These are phyloP conservation scores for Leucoraja ocellata DNA, from an alignment of 2,797 vertebrate genomes.

Conservation along the genomic window DNA sequence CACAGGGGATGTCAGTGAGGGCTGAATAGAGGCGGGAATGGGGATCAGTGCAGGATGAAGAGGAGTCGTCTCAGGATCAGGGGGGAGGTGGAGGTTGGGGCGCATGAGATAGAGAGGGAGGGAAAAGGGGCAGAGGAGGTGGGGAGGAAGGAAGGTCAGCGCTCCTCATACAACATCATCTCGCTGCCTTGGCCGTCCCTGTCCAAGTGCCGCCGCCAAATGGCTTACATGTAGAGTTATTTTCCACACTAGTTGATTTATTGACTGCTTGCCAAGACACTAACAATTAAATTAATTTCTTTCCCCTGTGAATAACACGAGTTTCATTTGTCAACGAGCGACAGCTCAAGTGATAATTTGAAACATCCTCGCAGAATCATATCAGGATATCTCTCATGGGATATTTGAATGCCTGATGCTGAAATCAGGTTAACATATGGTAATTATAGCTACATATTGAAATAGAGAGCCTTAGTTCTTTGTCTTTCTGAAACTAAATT, in stretches of 20 bases:
- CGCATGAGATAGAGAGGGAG: too few species aligned
- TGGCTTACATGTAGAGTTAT: background rate
- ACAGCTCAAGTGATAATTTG: constrained; percentile 4
- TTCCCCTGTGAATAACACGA: background rate
- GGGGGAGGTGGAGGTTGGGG: too few species aligned
- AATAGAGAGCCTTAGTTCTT: background rate
- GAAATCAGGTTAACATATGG: background rate
- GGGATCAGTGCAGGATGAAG: too few species aligned
- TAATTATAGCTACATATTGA: constrained; percentile 3
- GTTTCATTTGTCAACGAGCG: background rate
- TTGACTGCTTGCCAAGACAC: background rate
- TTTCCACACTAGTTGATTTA: background rate
- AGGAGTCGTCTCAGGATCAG: too few species aligned
- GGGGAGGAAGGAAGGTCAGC: too few species aligned
- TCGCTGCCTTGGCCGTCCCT: too few species aligned
- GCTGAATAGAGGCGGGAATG: too few species aligned
- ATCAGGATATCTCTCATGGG: background rate
- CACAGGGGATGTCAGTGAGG: too few species aligned
- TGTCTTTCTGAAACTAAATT: background rate
- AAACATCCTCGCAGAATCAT: background rate
- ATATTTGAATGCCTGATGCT: background rate
- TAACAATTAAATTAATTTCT: background rate
- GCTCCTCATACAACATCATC: too few species aligned
- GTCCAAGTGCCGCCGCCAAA: too few species aligned
- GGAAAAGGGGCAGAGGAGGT: too few species aligned